Evolutionary conservation across 2,113 vertebrate genomes (phyloP), one percentile per base, ranked within the genome.

Genomic region (Phoxinus phoxinus): DNA sequence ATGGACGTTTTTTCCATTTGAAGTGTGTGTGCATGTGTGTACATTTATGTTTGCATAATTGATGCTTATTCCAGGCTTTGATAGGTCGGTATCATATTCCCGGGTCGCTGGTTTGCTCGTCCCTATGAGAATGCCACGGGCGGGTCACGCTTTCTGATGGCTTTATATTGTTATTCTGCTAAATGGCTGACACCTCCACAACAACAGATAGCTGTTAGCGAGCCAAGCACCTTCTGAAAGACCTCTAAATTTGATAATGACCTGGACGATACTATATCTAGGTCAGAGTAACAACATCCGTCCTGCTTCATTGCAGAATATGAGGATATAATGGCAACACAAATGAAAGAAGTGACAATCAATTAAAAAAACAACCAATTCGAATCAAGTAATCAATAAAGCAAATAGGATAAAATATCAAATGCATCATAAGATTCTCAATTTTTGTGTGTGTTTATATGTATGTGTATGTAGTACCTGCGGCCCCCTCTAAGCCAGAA

Each of bases 401-500:
- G 25, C 25, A 23, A 25, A 46, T 30, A 76, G 27, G 2, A 59
- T 59, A n/a, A 19, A 1, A 77, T 58, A n/a, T 13, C 13, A 27
- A 37, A 17, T 25, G 56, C 35, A 41, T 79, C 23, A 56, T 13
- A 59, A 58, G 53, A 51, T 53, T 25, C 21, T 77, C 9, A 12
- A 35, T 12, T 23, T 3, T 17, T 25, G 19, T 44, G 6, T 61
- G 23, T 67, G 3, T 76, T 11, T 73, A 59, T 84, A 17, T 67
- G 15, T 41, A 5, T 12, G 0, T 87, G 76, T 87, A 17, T 90
- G 78, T 65, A 98, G 97, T 94, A 91, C 95, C 96, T 56, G 94
- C 93, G 3, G 93, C 96, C 19, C 97, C 97, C 53, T 85, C 88
- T 65, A 90, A 79, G 76, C 93, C 99, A 27, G 95, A 96, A n/a